Conservation (phyloP, 2,888 invertebrate species). For the Tenthredo notha region DNA sequence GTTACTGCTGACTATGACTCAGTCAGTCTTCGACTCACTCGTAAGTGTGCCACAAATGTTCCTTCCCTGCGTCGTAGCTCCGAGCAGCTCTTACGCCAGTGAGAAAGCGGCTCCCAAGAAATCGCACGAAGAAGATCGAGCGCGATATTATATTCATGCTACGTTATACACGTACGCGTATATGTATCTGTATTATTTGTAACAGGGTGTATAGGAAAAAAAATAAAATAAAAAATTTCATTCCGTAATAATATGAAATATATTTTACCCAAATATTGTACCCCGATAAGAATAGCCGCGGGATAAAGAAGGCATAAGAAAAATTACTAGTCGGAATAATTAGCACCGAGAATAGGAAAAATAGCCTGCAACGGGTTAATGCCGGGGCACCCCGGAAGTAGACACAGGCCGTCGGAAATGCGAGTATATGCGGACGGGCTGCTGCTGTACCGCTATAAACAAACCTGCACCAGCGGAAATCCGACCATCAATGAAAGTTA, state of each 20-base stretch:
- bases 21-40: slow-evolving; percentile 49
- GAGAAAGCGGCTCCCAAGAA: slow-evolving; percentile 45
- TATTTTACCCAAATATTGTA: not conserved
- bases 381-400: slow-evolving; percentile 11
- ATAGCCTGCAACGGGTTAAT: not conserved
- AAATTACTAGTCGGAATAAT: not conserved
- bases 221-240: not conserved
- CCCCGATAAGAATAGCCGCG: too few species aligned
- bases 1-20: slow-evolving; percentile 50
- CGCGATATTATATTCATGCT: not conserved
- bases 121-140: slow-evolving; percentile 30
- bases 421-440: slow-evolving; percentile 26
- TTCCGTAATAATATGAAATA: not conserved
- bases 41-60: slow-evolving; percentile 54
- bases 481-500: slow-evolving; percentile 52
- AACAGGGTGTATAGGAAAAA: not conserved
- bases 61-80: slow-evolving; percentile 29
- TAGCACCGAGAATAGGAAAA: not conserved
- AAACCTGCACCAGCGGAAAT: slow-evolving; percentile 41
- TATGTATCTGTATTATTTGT: not conserved
- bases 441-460: slow-evolving; percentile 49
- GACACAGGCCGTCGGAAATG: slow-evolving; percentile 28
- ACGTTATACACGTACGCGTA: not conserved
- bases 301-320: not conserved
- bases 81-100: slow-evolving; percentile 40